Evolutionary conservation across 2,797 vertebrate genomes (phyloP), one percentile per base, ranked within the genome.

Genomic region (Acestrorhynchus altus): DNA sequence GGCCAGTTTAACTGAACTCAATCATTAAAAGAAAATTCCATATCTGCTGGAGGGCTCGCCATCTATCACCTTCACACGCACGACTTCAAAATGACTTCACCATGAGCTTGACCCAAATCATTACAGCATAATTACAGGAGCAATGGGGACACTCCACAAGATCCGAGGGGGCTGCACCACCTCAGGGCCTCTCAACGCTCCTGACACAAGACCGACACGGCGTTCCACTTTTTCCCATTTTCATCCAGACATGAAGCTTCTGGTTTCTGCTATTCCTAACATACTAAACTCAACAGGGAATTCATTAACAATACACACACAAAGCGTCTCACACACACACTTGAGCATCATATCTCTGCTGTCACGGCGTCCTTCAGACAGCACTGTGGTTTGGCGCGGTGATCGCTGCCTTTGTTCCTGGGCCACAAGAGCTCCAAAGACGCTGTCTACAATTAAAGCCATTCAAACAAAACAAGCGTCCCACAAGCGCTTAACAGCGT

Each of bases 41-140:
- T 42, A 44, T n/a, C n/a, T n/a, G 65, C 70, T 78, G 46, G 72
- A 64, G 26, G 63, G 67, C 52, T 56, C 39, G 52, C 47, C 67
- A 61, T 77, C 80, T 39, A 66, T 82, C 77, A 77, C 80, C 77
- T 74, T 82, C 83, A 51, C n/a, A 40, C 69, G 64, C 68, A 42
- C 31, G 56, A 66, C 78, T 76, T 74, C 26, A 83, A 81, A 63
- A 83, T 82, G 49, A 77, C 67, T 73, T 72, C 66, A 49, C 63
- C 61, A 63, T 74, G 76, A 80, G 49, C 69, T 71, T 78, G 72
- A 74, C 78, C 79, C 68, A 72, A 77, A 66, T 81, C 69, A 85
- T 85, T 76, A 85, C 67, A 9, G 54, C 65, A 64, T 77, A 81
- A 85, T 85, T 79, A 85, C 70, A 79, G 70, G 75, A 75, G 57